These are phyloP conservation scores for Galago senegalensis DNA, from an alignment of 2,797 vertebrate genomes.

Conservation along the genomic window DNA sequence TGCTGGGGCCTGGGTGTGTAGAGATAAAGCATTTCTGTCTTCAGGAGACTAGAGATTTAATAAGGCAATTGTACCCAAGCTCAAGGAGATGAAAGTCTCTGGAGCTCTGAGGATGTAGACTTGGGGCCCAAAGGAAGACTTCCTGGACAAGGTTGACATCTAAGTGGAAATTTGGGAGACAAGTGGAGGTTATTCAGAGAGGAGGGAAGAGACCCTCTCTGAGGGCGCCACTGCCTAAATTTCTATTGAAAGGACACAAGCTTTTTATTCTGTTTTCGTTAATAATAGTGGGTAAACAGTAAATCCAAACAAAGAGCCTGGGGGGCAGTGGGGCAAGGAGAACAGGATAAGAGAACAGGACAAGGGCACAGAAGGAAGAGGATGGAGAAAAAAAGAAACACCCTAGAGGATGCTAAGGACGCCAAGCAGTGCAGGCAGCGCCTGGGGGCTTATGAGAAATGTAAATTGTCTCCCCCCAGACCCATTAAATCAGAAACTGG, in stretches of 20 bases:
- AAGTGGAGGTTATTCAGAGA: not conserved
- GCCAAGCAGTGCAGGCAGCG: too few relatives aligned
- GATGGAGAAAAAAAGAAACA: not conserved
- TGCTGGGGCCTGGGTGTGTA: accelerated
- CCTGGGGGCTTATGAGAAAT: not conserved
- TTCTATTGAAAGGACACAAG: not conserved
- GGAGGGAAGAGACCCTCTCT: not conserved
- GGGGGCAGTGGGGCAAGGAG: not conserved
- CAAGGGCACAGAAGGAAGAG: not conserved
- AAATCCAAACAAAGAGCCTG: not conserved
- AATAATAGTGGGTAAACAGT: not conserved
- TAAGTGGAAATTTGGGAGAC: not conserved
- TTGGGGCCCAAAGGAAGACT: not conserved
- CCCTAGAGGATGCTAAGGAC: too few relatives aligned
- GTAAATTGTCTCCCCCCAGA: too few relatives aligned
- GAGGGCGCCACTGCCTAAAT: not conserved
- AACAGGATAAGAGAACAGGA: not conserved
- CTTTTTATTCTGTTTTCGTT: not conserved
- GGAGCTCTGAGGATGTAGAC: not conserved
- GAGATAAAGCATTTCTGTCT: not conserved
- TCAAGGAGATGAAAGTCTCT: not conserved
- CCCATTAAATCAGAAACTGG: not conserved
- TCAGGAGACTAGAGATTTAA: not conserved
- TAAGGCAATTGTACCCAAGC: not conserved
- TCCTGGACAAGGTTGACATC: not conserved